A percentile compares a stretch with the other conserved stretches of the same genome.
phyloP scores from a whole-genome alignment of 2,797 vertebrate species.

The Dermochelys coriacea region DNA sequence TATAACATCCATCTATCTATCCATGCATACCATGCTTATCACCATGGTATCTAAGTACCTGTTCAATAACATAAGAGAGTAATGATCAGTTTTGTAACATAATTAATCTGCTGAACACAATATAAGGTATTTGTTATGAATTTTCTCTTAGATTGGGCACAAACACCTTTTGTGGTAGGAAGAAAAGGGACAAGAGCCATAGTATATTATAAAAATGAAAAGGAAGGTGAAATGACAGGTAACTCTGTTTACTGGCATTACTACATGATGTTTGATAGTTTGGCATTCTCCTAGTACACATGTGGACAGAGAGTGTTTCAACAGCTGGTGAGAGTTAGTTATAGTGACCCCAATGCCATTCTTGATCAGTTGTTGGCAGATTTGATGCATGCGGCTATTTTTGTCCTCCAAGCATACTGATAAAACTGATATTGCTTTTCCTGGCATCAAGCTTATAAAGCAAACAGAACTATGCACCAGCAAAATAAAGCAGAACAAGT shows the following conservation, averaged over 20 bases:
- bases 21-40: not conserved
- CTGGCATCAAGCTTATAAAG: not conserved
- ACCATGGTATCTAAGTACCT: not conserved
- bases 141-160: not conserved
- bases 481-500: not conserved
- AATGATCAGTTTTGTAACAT: not conserved
- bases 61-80: not conserved
- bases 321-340: conserved; percentile 25
- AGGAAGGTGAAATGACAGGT: not conserved
- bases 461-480: not conserved
- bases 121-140: not conserved
- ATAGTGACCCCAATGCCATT: not conserved
- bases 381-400: conserved; percentile 33
- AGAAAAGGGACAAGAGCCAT: not conserved
- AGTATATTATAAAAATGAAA: not conserved
- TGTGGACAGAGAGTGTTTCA: conserved; percentile 2
- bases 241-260: not conserved
- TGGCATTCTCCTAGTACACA: not conserved
- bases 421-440: conserved; percentile 23
- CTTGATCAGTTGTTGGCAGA: not conserved
- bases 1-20: not conserved
- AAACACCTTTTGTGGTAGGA: not conserved
- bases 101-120: not conserved
- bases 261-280: not conserved
- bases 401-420: not conserved